Base-by-base conservation (phyloP, 2,797 vertebrate species). In the Propithecus deckenii region DNA sequence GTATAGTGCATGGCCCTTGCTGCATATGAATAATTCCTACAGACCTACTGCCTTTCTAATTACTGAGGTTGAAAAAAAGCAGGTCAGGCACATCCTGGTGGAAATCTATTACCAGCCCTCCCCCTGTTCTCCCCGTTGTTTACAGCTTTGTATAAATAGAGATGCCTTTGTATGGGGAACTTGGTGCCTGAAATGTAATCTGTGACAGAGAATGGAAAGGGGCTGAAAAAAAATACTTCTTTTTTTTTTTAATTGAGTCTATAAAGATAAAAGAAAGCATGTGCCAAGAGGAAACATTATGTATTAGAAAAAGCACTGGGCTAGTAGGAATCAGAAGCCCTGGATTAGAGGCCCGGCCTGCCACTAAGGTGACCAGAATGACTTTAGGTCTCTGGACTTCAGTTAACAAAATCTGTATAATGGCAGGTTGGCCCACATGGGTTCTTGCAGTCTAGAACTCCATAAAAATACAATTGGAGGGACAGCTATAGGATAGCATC, bases 11-110 rank as follows among this genome's bases (percentile, higher is more conserved):
- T 61, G 91, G 97, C 98, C 98, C 98, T 98, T 98, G 98, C 99
- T 97, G 98, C 98, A 97, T 98, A 99, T 99, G 99, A 99, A 99
- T 99, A 99, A 99, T 99, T 99, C 98, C 98, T 98, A 94, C 97
- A 98, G 98, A 96, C 97, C 95, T 97, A 98, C 97, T 97, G 98
- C 99, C 98, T 99, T 99, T 99, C 98, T 99, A 98, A 99, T 99
- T 98, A 99, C 98, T 95, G 98, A 97, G 98, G 97, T 96, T 98
- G 97, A 97, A 98, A 98, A 98, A 95, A 98, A 98, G 95, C 98
- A 98, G 98, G 98, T 98, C 98, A 98, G 98, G 98, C 98, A 98
- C 98, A 98, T 98, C 98, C 97, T 99, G 98, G 98, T 98, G 86
- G 97, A 98, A 98, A 98, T 96, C 98, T 98, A 91, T 97, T 95